These are phyloP conservation scores for Ptychadena robeensis DNA, from an alignment of 2,797 vertebrate species.

Conservation along the genomic window DNA sequence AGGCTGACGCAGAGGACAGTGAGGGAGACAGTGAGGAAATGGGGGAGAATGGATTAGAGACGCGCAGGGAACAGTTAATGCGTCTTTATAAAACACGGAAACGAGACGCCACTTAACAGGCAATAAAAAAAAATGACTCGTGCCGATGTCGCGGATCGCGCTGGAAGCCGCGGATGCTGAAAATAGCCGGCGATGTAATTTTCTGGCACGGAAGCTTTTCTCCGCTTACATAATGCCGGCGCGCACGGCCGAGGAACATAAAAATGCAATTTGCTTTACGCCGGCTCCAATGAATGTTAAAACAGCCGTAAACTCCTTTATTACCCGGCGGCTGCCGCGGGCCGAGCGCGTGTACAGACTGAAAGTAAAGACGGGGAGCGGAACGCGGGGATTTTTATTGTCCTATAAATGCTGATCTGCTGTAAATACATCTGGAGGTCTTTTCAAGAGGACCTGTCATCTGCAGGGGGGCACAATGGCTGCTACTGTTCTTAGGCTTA, in stretches of 20 bases:
- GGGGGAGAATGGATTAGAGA: not conserved
- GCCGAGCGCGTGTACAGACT: not conserved
- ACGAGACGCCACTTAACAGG: conserved; percentile 5
- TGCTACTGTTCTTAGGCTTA: not conserved
- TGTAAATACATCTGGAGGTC: too few species aligned
- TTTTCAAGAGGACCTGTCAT: not conserved
- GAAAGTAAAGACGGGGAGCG: not conserved
- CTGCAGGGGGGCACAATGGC: not conserved
- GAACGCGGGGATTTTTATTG: not conserved
- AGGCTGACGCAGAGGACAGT: too few species aligned
- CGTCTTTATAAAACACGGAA: not conserved
- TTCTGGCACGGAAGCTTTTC: not conserved
- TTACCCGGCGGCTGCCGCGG: not conserved
- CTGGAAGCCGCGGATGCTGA: not conserved
- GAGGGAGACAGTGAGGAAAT: too few species aligned
- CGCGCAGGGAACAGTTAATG: not conserved
- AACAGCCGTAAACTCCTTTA: not conserved
- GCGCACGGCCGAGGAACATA: conserved; percentile 36
- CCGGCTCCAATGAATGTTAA: not conserved
- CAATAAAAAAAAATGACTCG: not conserved
- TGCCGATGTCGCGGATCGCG: not conserved
- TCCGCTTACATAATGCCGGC: conserved; percentile 26
- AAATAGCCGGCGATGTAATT: conserved; percentile 6
- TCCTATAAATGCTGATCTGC: too few species aligned
- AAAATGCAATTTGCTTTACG: conserved; percentile 35